These are phyloP conservation scores for Microdon myrmicae DNA, from an alignment of 2,888 invertebrate species.

Conservation along the genomic window DNA sequence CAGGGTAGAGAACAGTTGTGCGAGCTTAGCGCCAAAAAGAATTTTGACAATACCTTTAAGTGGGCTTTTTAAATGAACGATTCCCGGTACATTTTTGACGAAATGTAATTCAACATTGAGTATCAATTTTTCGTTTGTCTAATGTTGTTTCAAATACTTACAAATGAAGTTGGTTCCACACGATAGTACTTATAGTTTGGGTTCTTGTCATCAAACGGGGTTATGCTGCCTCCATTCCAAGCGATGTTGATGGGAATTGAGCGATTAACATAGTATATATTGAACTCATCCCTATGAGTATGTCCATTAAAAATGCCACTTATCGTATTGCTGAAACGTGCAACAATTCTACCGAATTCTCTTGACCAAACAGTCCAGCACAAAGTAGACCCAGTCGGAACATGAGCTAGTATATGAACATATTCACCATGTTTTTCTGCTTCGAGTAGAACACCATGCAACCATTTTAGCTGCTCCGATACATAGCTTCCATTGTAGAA, in stretches of 20 bases:
- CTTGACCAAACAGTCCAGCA: conserved; percentile 78
- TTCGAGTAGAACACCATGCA: conserved; percentile 75
- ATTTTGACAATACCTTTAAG: too few relatives aligned
- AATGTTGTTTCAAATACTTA: conserved; percentile 64
- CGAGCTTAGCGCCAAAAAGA: too few relatives aligned
- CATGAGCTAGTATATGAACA: conserved; percentile 86
- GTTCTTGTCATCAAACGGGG: conserved; percentile 78
- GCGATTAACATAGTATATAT: conserved; percentile 73
- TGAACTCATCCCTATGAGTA: conserved; percentile 80
- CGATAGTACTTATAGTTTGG: conserved; percentile 84
- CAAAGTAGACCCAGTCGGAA: conserved; percentile 78
- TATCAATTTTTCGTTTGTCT: too few relatives aligned
- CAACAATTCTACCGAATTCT: conserved; percentile 75
- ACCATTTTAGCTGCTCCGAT: conserved; percentile 82
- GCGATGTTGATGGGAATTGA: conserved; percentile 72
- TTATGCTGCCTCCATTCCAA: conserved; percentile 87
- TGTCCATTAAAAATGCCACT: conserved; percentile 86
- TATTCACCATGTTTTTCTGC: conserved; percentile 80
- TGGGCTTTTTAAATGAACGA: too few relatives aligned
- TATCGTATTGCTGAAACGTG: conserved; percentile 80
- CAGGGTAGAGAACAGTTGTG: too few relatives aligned
- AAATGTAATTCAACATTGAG: too few relatives aligned
- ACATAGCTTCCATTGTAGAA: conserved; percentile 79
- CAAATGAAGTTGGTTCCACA: conserved; percentile 72
- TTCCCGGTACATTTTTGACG: too few relatives aligned